Base-by-base conservation (phyloP, 2,888 invertebrate genomes). In the Protonemura montana region DNA sequence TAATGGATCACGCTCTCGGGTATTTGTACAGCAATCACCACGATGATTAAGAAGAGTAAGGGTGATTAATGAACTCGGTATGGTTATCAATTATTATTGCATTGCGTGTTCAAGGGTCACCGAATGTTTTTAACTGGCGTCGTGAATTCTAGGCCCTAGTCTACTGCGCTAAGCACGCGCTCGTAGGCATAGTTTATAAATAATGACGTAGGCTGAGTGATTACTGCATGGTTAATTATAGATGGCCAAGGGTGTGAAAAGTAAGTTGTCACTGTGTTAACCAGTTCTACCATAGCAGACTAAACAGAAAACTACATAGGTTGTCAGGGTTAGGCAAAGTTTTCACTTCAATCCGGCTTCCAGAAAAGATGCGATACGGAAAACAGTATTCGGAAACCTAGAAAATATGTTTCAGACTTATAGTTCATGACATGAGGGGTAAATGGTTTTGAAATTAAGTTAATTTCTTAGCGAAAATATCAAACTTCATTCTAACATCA, bases 11-110 rank as follows among this genome's bases (percentile, higher is more conserved):
- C 26, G 26, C 78, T 78, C 78, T 78, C 78, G 26, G 10, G 78
- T 27, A 28, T 78, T 78, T 78, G 27, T 27, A 78, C 10, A 78
- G 78, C 78, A 78, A 78, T 78, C 78, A 78, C 27, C 28, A 26
- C 28, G 78, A 28, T 78, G 78, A 25, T 78, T 78, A 78, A 78
- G 78, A 78, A 78, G 78, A 27, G 28, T 78, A 78, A 78, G 78
- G 78, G 78, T 78, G 78, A 78, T 78, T 78, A 78, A 78, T 78
- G 78, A 78, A 28, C 27, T 10, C 59, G 3, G 78, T 27, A 78
- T n/a, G n/a, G 26, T 78, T 78, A 78, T 78, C 78, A 78, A 78
- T 78, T 78, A 78, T 78, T 78, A 78, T 78, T 78, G 78, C 28
- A 78, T 26, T 82, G 35, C 28, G 82, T 82, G 82, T 82, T 59